phyloP scores from a whole-genome alignment of 1,140 invertebrate species.

The Rhyzopertha dominica region DNA sequence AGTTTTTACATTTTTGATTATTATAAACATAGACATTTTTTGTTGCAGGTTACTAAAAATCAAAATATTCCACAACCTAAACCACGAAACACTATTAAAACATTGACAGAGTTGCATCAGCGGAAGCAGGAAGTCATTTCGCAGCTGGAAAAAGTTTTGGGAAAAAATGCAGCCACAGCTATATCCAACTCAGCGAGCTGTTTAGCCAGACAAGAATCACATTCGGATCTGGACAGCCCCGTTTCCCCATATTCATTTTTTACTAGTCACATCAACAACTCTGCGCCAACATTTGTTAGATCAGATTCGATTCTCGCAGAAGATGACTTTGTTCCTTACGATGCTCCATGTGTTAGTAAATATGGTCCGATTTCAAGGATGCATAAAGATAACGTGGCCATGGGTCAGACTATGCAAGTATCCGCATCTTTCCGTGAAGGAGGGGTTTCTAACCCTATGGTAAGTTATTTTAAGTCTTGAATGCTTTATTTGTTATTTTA shows the following conservation, averaged over 20 bases:
- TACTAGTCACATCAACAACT: constrained; percentile 42
- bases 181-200: constrained; percentile 41
- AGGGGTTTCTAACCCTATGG: constrained; percentile 43
- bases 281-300: constrained; percentile 54
- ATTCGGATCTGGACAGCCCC: constrained; percentile 47
- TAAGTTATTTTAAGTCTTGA: constrained; percentile 19
- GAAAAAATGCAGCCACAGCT: constrained; percentile 49
- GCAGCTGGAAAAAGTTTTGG: constrained; percentile 61
- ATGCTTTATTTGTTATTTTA: background rate
- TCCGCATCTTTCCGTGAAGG: constrained; percentile 32
- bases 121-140: constrained; percentile 62
- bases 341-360: constrained; percentile 65
- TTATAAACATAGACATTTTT: too few species aligned
- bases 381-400: constrained; percentile 47
- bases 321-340: constrained; percentile 72
- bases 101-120: constrained; percentile 58
- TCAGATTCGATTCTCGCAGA: constrained; percentile 62
- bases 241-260: constrained; percentile 42
- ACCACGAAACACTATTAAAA: constrained; percentile 43
- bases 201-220: constrained; percentile 43
- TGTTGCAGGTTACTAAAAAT: constrained; percentile 23
- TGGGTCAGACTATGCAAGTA: constrained; percentile 28
- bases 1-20: too few species aligned
- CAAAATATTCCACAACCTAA: constrained; percentile 18
- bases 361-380: constrained; percentile 77